phyloP scores from a whole-genome alignment of 2,113 vertebrate species.

The Pluvialis apricaria region DNA sequence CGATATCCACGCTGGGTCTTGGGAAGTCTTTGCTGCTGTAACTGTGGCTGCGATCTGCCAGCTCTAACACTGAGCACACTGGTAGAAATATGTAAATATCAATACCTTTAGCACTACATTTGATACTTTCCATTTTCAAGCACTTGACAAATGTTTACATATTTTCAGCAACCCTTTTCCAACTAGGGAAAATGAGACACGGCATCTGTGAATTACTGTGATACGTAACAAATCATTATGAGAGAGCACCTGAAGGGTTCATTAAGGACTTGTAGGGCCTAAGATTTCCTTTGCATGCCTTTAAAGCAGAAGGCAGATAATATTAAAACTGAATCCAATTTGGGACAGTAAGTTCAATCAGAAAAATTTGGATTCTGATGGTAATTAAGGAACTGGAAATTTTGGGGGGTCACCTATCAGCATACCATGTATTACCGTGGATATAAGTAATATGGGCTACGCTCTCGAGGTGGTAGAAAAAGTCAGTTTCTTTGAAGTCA shows the following conservation, averaged over 20 bases:
- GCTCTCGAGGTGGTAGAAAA: not conserved
- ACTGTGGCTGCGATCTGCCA: not conserved
- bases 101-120: not conserved
- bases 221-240: not conserved
- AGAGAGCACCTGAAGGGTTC: not conserved
- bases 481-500: not conserved
- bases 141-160: not conserved
- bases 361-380: not conserved
- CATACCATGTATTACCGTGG: not conserved
- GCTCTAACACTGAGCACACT: fast-evolving
- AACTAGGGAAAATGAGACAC: not conserved
- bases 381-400: not conserved
- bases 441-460: not conserved
- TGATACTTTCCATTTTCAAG: conserved; percentile 21
- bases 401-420: not conserved
- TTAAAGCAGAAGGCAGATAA: not conserved
- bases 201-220: not conserved
- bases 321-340: not conserved
- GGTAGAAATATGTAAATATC: conserved; percentile 23
- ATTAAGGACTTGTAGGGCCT: not conserved
- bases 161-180: not conserved
- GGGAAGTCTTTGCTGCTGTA: not conserved
- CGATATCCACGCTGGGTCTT: not conserved
- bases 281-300: not conserved
- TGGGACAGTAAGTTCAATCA: not conserved